A percentile compares a stretch with the other conserved stretches of the same genome.
These are phyloP conservation scores for Litocranius walleri DNA, from an alignment of 2,113 vertebrate genomes.

Conservation along the genomic window DNA sequence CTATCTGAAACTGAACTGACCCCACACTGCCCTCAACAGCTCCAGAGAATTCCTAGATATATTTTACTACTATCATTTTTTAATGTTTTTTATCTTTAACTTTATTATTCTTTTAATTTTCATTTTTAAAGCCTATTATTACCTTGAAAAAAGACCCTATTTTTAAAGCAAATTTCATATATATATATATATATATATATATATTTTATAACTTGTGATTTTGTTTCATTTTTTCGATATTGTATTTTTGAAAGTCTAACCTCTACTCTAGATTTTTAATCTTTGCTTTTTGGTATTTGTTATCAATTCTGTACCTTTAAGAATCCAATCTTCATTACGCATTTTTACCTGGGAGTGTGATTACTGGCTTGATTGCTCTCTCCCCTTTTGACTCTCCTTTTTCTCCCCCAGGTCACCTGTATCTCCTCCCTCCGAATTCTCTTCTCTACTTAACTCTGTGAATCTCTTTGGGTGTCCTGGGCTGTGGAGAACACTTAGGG, in stretches of 20 bases:
- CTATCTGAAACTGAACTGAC: neutral
- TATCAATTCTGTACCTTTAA: neutral
- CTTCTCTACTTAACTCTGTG: neutral
- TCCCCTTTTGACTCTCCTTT: neutral
- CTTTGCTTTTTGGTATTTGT: neutral
- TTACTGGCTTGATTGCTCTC: neutral
- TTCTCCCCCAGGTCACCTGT: neutral
- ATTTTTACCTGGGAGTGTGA: neutral
- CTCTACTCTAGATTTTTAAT: neutral
- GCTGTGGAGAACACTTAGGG: neutral
- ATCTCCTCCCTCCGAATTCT: neutral
- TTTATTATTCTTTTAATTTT: neutral
- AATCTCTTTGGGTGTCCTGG: neutral
- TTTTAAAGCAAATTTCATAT: neutral
- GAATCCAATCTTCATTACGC: neutral
- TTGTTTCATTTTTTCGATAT: neutral
- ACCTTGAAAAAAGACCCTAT: neutral
- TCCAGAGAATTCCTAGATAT: neutral
- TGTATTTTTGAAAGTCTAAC: neutral
- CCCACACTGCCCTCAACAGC: neutral
- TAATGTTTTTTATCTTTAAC: neutral
- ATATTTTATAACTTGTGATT: neutral
- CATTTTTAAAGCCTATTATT: neutral
- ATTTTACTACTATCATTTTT: neutral
- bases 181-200: neutral